A percentile compares a stretch with the other conserved stretches of the same genome.
phyloP scores from a whole-genome alignment of 2,888 invertebrate species.

The Platerodrilus igneus region DNA sequence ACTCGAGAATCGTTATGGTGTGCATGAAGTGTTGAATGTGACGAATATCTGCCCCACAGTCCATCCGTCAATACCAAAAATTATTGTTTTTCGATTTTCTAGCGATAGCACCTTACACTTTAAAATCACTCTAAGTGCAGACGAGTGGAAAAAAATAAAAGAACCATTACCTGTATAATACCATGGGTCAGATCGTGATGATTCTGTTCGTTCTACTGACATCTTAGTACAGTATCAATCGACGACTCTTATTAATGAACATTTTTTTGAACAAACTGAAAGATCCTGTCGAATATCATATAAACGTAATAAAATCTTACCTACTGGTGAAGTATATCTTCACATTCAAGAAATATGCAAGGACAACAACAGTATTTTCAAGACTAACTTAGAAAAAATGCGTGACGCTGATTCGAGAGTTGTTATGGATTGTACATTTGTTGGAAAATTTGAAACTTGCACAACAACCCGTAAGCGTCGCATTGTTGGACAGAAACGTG shows the following conservation, averaged over 20 bases:
- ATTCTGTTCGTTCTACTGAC: neutral
- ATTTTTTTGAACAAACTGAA: conserved; percentile 3
- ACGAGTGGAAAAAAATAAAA: conserved; percentile 6
- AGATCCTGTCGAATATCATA: neutral
- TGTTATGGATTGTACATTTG: conserved; percentile 5
- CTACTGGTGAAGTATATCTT: conserved; percentile 1
- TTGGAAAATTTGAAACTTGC: conserved; percentile 1
- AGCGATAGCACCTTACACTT: too few relatives aligned
- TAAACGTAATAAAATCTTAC: conserved; percentile 2
- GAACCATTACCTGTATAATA: neutral
- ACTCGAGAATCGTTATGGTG: too few relatives aligned
- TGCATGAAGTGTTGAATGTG: too few relatives aligned
- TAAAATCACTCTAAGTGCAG: conserved; percentile 1
- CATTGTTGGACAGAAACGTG: neutral
- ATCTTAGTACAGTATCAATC: conserved; percentile 3
- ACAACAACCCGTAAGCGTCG: neutral
- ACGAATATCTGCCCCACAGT: too few relatives aligned
- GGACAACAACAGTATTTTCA: neutral
- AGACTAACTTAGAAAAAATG: neutral
- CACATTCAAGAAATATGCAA: neutral
- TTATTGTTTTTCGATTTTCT: too few relatives aligned
- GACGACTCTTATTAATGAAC: neutral
- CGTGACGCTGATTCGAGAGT: neutral
- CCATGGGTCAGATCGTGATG: neutral
- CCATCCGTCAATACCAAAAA: too few relatives aligned